Base-by-base conservation (phyloP, 2,797 vertebrate genomes). In the Vireo griseus region DNA sequence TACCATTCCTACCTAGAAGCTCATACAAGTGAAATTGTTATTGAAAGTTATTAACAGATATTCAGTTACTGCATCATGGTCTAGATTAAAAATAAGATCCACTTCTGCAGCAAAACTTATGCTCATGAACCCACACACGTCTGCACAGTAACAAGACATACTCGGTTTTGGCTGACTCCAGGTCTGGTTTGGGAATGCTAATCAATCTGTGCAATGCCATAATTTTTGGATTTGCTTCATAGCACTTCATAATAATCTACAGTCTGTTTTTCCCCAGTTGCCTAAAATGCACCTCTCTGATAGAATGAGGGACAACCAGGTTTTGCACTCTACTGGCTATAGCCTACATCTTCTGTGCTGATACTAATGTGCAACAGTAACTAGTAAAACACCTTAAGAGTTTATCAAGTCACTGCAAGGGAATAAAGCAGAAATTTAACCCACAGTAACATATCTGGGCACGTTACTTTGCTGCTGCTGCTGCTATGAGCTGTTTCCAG, bases 11-110 rank as follows among this genome's bases (percentile, higher is more conserved):
- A 54, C 68, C 61, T 71, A 93, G 62, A 95, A 92, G 81, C 40
- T 86, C 67, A 92, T 72, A 58, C 69, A 92, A 88, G 48, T 76
- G 73, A 86, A 94, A 86, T 94, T 95, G 90, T 96, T 97, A 96
- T 91, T 95, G 91, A 66, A 95, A 95, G 90, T 96, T 97, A 97
- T 97, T 97, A 97, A 93, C 69, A 93, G 95, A 94, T 97, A 97
- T 96, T 97, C 86, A 77, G 89, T 97, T 97, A 97, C 95, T 93
- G 85, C 77, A 94, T 90, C 92, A 67, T 5, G n/a, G 52, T 52
- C 66, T 89, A 71, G 83, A 83, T 92, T 88, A 97, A 97, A 94
- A 96, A 76, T 63, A 94, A 92, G 88, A 86, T 66, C 69, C 40
- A 59, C 33, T 55, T 90, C 77, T 90, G 91, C 35, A 77, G 13